phyloP scores from a whole-genome alignment of 1,140 invertebrate genomes.

The Penaeus japonicus region DNA sequence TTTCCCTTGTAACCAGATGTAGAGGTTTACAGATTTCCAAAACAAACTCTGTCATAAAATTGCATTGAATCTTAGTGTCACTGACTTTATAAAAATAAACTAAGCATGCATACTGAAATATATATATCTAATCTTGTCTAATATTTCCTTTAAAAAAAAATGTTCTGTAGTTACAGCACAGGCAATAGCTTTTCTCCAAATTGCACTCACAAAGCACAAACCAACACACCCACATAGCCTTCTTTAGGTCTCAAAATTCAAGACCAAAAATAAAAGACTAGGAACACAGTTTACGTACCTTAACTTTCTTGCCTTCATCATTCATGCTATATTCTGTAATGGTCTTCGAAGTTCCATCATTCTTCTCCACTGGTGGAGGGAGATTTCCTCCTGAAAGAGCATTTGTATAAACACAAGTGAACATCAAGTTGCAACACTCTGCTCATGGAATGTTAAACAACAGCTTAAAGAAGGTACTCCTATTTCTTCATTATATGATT shows the following conservation, averaged over 20 bases:
- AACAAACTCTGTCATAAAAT: too few relatives aligned
- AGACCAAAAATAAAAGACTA: conserved; percentile 10
- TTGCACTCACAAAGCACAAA: conserved; percentile 3
- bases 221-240: conserved; percentile 6
- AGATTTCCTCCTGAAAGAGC: conserved; percentile 63
- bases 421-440: too few relatives aligned
- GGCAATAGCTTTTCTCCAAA: not conserved
- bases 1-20: too few relatives aligned
- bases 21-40: too few relatives aligned
- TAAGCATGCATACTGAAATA: too few relatives aligned
- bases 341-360: conserved; percentile 84
- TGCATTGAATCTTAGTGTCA: too few relatives aligned
- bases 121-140: too few relatives aligned
- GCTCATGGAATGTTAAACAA: too few relatives aligned
- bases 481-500: too few relatives aligned
- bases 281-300: conserved; percentile 61
- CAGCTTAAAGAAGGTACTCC: too few relatives aligned
- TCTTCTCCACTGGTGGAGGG: conserved; percentile 81
- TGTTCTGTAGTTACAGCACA: not conserved
- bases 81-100: too few relatives aligned
- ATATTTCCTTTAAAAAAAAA: not conserved
- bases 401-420: too few relatives aligned
- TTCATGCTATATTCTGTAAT: conserved; percentile 92
- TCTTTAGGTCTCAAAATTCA: conserved; percentile 17
- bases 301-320: conserved; percentile 85